Conservation (phyloP, 2,888 invertebrate genomes). For the Lasiommata megera region DNA sequence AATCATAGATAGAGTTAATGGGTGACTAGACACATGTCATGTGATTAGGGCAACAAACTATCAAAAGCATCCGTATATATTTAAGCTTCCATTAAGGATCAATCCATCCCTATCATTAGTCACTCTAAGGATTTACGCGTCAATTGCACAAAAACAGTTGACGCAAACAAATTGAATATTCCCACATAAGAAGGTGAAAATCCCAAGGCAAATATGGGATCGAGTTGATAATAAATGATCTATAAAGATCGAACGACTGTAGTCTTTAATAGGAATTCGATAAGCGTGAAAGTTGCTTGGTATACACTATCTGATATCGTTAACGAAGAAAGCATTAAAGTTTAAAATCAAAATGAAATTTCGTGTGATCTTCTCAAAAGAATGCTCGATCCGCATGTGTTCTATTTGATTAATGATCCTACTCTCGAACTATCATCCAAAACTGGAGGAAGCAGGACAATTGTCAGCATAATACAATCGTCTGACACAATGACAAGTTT, state of each 20-base stretch:
- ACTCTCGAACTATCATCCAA: slow-evolving; percentile 64
- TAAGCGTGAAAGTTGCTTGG: slow-evolving; percentile 40
- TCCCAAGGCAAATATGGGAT: slow-evolving; percentile 73
- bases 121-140: slow-evolving; percentile 67
- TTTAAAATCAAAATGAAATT: slow-evolving; percentile 69
- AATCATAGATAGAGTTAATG: too few species aligned
- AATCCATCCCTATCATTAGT: slow-evolving; percentile 67
- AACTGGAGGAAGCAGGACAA: slow-evolving; percentile 60
- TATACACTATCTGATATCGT: slow-evolving; percentile 43
- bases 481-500: slow-evolving; percentile 49
- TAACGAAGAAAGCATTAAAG: slow-evolving; percentile 57
- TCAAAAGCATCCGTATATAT: slow-evolving; percentile 34
- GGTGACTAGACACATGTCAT: too few species aligned
- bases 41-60: neutral
- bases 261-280: slow-evolving; percentile 35
- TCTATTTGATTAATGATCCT: slow-evolving; percentile 73
- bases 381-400: slow-evolving; percentile 64
- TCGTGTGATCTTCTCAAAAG: slow-evolving; percentile 65
- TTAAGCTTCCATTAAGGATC: slow-evolving; percentile 56
- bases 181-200: slow-evolving; percentile 79
- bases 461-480: slow-evolving; percentile 57
- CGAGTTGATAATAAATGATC: slow-evolving; percentile 66
- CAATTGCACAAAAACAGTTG: slow-evolving; percentile 78
- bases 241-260: slow-evolving; percentile 37
- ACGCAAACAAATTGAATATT: slow-evolving; percentile 77